Conservation (phyloP, 1,140 invertebrate species). For the Calephelis nemesis region DNA sequence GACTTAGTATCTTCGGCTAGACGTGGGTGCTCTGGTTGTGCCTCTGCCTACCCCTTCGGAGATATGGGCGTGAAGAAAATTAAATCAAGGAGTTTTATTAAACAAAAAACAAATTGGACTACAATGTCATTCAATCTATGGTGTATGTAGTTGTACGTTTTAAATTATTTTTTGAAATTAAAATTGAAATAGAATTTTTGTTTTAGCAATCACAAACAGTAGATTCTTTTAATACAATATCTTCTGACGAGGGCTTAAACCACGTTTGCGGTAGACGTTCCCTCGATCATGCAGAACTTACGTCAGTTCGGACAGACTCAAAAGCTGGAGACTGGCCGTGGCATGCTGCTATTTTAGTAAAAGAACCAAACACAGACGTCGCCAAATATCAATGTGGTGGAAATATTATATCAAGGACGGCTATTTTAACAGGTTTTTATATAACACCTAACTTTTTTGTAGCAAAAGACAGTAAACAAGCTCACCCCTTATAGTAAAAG, state of each 20-base stretch:
- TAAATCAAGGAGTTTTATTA: too few species aligned
- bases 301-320: conserved; percentile 53
- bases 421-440: conserved; percentile 64
- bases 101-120: too few species aligned
- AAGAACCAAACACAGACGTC: conserved; percentile 77
- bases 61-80: too few species aligned
- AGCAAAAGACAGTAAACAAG: too few species aligned
- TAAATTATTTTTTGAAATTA: too few species aligned
- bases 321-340: conserved; percentile 92
- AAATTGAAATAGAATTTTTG: conserved; percentile 6
- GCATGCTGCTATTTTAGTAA: conserved; percentile 90
- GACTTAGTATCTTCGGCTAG: too few species aligned
- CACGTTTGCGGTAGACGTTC: conserved; percentile 63
- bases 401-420: conserved; percentile 62
- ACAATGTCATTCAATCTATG: too few species aligned
- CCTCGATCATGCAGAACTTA: conserved; percentile 59
- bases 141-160: too few species aligned
- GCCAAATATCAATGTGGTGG: conserved; percentile 68
- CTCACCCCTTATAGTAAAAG: too few species aligned
- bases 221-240: conserved; percentile 46
- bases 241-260: conserved; percentile 30
- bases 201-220: conserved; percentile 44
- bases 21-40: too few species aligned
- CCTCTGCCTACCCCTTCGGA: too few species aligned
- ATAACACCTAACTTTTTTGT: neutral